A percentile compares a stretch with the other conserved stretches of the same genome.
Conservation (phyloP, 2,797 vertebrate genomes). For the Sebastes iracundus region DNA sequence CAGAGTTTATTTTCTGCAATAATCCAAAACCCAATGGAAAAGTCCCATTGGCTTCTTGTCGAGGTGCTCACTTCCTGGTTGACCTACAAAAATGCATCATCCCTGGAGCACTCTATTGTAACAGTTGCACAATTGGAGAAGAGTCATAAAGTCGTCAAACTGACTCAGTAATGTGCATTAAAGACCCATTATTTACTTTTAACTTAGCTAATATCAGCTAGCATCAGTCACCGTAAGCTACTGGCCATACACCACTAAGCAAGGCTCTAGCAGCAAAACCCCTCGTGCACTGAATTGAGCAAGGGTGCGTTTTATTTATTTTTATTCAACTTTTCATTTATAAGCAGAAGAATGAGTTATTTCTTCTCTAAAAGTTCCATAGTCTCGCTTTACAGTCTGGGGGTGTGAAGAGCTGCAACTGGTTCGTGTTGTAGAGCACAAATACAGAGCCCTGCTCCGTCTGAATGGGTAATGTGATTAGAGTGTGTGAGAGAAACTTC, state of each 20-base stretch:
- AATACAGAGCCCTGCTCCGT: neutral
- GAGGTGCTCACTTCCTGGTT: too few relatives aligned
- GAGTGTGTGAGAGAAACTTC: neutral
- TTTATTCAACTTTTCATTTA: neutral
- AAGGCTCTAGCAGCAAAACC: neutral
- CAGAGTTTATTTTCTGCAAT: too few relatives aligned
- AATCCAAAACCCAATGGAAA: too few relatives aligned
- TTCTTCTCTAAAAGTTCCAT: neutral
- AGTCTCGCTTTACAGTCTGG: neutral
- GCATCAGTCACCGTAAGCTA: neutral
- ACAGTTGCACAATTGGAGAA: neutral
- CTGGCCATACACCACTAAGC: neutral
- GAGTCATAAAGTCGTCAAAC: neutral
- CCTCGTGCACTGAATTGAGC: neutral
- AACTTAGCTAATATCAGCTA: neutral
- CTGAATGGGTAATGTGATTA: neutral
- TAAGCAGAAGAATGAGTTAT: neutral
- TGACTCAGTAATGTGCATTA: neutral
- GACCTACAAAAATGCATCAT: too few relatives aligned
- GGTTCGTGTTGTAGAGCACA: slow-evolving; percentile 29
- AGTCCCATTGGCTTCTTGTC: too few relatives aligned
- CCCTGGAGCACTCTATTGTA: neutral
- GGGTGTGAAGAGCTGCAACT: neutral
- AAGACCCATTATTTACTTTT: neutral
- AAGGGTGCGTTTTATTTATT: neutral